Evolutionary conservation across 2,888 invertebrate genomes (phyloP).

Genomic region (Neocrepidodera transversa): DNA sequence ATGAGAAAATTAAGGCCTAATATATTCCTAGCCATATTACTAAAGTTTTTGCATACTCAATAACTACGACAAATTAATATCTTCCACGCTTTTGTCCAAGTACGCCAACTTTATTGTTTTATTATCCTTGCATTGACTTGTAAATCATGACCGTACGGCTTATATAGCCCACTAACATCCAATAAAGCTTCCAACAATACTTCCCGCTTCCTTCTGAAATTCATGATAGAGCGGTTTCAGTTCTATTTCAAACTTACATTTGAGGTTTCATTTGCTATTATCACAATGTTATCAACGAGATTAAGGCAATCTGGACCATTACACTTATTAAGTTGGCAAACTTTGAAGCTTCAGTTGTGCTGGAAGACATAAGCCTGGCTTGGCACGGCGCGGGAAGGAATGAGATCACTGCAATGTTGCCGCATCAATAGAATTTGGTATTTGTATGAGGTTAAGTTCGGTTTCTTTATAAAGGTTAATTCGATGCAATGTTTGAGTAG

Average conservation of each 20-base stretch:
- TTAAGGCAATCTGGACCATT: slow-evolving; percentile 34
- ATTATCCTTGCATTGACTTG: background rate
- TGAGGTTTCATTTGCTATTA: slow-evolving; percentile 32
- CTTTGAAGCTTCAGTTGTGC: slow-evolving; percentile 21
- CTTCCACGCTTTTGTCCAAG: too few relatives aligned
- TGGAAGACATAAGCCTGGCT: slow-evolving; percentile 1
- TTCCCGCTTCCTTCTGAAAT: slow-evolving; percentile 18
- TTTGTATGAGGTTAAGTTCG: too few relatives aligned
- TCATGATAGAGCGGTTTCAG: slow-evolving; percentile 23
- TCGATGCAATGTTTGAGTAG: too few relatives aligned
- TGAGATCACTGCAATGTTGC: slow-evolving; percentile 1
- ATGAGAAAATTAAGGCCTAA: too few relatives aligned
- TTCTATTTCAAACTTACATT: slow-evolving; percentile 28
- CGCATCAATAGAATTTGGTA: background rate
- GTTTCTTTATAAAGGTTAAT: too few relatives aligned
- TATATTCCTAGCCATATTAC: too few relatives aligned
- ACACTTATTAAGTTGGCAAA: slow-evolving; percentile 34
- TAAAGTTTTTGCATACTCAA: too few relatives aligned
- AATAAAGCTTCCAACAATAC: slow-evolving; percentile 18
- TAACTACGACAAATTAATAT: too few relatives aligned
- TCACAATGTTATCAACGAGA: slow-evolving; percentile 33
- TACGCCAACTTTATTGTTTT: background rate
- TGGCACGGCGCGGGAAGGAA: background rate
- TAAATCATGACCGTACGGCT: background rate
- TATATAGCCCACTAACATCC: background rate